phyloP scores from a whole-genome alignment of 2,113 vertebrate genomes.

The Chionis minor region DNA sequence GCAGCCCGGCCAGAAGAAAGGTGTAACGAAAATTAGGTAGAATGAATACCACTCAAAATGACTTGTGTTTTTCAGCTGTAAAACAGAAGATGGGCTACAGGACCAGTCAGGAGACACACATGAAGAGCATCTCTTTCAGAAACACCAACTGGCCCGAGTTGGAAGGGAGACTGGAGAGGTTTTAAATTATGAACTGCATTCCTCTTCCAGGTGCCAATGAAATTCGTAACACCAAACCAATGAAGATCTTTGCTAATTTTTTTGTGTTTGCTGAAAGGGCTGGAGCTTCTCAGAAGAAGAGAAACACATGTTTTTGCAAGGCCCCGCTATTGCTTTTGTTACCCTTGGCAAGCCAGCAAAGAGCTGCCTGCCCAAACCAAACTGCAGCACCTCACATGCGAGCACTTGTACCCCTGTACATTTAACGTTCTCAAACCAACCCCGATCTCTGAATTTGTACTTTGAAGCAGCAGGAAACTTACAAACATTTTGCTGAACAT shows the following conservation, averaged over 20 bases:
- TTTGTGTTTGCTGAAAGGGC: not conserved
- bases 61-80: not conserved
- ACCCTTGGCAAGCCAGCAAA: not conserved
- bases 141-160: not conserved
- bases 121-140: not conserved
- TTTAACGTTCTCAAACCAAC: not conserved
- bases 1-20: not conserved
- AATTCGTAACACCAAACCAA: not conserved
- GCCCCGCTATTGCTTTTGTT: not conserved
- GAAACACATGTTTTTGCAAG: not conserved
- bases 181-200: not conserved
- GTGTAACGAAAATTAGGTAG: not conserved
- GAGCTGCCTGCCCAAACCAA: not conserved
- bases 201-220: not conserved
- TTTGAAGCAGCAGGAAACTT: not conserved
- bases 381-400: not conserved
- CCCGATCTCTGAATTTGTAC: not conserved
- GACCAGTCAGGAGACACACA: not conserved
- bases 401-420: not conserved
- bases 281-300: not conserved
- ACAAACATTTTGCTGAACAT: not conserved
- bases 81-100: not conserved
- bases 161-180: not conserved
- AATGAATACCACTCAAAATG: not conserved
- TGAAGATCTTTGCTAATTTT: not conserved